These are phyloP conservation scores for Leptinotarsa rubiginosa DNA, from an alignment of 2,888 invertebrate genomes.

Conservation along the genomic window DNA sequence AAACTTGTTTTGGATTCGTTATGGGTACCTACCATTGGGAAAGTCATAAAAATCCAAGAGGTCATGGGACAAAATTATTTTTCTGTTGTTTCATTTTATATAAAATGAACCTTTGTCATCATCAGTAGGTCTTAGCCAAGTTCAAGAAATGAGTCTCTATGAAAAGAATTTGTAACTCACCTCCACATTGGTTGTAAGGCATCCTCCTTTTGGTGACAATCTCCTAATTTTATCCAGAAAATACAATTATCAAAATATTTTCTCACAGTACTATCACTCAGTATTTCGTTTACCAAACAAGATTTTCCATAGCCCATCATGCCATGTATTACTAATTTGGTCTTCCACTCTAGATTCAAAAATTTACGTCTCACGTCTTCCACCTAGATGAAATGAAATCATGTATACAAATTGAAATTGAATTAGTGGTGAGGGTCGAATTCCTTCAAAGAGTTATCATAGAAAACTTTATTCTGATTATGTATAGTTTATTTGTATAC, in stretches of 20 bases:
- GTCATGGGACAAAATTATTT: too few relatives aligned
- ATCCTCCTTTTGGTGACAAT: slow-evolving; percentile 56
- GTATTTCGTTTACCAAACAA: slow-evolving; percentile 72
- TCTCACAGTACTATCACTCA: slow-evolving; percentile 69
- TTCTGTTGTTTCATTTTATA: too few relatives aligned
- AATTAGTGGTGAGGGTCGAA: background rate
- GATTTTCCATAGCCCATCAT: slow-evolving; percentile 84
- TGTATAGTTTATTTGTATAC: too few relatives aligned
- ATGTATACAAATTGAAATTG: slow-evolving; percentile 15
- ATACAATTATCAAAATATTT: slow-evolving; percentile 70
- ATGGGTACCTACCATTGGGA: too few relatives aligned
- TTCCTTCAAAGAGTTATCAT: too few relatives aligned
- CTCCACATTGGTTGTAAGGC: slow-evolving; percentile 50
- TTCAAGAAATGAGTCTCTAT: background rate
- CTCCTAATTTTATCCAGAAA: slow-evolving; percentile 71
- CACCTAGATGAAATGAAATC: slow-evolving; percentile 34
- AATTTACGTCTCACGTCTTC: slow-evolving; percentile 42
- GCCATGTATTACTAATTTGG: slow-evolving; percentile 75
- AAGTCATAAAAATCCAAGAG: too few relatives aligned
- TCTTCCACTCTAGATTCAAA: slow-evolving; percentile 36
- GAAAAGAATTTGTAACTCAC: slow-evolving; percentile 34
- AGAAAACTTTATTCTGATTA: too few relatives aligned
- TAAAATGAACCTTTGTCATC: too few relatives aligned
- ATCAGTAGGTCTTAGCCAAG: too few relatives aligned
- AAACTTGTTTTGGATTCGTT: too few relatives aligned